phyloP scores from a whole-genome alignment of 2,797 vertebrate species.

The Platyrinchus mystaceus region DNA sequence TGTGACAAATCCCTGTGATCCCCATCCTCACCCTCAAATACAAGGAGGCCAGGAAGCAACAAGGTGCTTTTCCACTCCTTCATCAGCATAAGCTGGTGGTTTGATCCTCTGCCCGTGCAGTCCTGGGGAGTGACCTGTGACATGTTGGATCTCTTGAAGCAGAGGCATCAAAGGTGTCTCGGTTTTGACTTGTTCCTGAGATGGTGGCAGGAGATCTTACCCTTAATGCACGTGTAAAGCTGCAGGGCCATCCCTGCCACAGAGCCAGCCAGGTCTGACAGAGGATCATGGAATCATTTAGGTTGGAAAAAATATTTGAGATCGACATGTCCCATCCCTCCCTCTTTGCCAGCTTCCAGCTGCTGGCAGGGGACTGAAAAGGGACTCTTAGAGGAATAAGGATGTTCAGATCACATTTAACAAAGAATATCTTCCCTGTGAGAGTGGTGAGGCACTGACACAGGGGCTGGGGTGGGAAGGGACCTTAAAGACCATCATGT shows the following conservation, averaged over 20 bases:
- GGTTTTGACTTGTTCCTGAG: accelerated
- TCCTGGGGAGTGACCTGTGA: neutral
- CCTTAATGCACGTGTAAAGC: accelerated
- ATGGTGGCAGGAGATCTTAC: neutral
- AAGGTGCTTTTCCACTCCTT: neutral
- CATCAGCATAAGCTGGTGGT: accelerated
- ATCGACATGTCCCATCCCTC: neutral
- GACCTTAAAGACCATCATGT: neutral
- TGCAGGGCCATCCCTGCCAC: neutral
- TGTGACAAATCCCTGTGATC: accelerated
- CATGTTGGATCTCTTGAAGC: neutral
- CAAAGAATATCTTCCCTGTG: neutral
- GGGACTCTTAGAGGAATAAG: neutral
- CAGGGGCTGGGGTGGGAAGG: neutral
- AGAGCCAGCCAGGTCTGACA: accelerated
- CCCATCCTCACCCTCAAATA: neutral
- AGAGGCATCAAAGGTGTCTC: neutral
- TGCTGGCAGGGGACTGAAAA: neutral
- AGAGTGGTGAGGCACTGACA: neutral
- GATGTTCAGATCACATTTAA: neutral
- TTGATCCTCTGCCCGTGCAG: neutral
- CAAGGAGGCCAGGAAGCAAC: neutral
- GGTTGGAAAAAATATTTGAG: neutral
- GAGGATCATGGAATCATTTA: neutral
- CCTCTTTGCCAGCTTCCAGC: neutral